These are phyloP conservation scores for Ophion costatus DNA, from an alignment of 2,888 invertebrate species.

Conservation along the genomic window DNA sequence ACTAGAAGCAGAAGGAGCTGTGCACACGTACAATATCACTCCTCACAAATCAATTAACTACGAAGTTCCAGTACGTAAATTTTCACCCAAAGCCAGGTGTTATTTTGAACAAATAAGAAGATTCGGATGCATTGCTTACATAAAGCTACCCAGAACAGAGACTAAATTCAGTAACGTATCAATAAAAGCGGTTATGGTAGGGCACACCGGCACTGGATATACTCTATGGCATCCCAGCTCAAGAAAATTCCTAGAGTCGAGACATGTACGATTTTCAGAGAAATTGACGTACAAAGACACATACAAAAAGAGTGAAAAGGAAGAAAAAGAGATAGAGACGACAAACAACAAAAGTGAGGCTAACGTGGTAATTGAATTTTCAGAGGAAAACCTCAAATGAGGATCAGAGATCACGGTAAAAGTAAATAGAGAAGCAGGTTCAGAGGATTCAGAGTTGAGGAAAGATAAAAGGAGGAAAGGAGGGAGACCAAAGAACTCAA, in stretches of 20 bases:
- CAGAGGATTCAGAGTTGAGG: constrained; percentile 31
- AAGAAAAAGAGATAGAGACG: neutral
- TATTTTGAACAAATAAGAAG: constrained; percentile 59
- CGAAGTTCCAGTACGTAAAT: constrained; percentile 54
- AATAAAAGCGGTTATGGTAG: constrained; percentile 51
- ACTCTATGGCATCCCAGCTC: constrained; percentile 22
- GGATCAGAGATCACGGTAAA: constrained; percentile 47
- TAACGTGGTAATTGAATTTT: constrained; percentile 49
- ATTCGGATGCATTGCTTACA: constrained; percentile 64
- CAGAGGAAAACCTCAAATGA: constrained; percentile 25
- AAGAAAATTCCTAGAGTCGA: constrained; percentile 58
- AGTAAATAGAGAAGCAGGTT: constrained; percentile 23
- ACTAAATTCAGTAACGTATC: constrained; percentile 50
- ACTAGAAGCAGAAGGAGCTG: constrained; percentile 64
- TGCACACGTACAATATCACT: constrained; percentile 64
- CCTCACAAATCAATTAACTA: constrained; percentile 59
- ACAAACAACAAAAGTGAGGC: constrained; percentile 14
- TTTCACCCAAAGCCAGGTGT: constrained; percentile 50
- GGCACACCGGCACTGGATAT: constrained; percentile 64
- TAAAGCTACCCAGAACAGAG: constrained; percentile 51
- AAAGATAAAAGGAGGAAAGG: constrained; percentile 59
- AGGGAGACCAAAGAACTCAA: constrained; percentile 60
- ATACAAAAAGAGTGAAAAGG: constrained; percentile 33
- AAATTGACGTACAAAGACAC: constrained; percentile 56
- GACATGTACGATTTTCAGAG: constrained; percentile 58